Base-by-base conservation (phyloP, 2,113 vertebrate species). In the Sprattus sprattus region DNA sequence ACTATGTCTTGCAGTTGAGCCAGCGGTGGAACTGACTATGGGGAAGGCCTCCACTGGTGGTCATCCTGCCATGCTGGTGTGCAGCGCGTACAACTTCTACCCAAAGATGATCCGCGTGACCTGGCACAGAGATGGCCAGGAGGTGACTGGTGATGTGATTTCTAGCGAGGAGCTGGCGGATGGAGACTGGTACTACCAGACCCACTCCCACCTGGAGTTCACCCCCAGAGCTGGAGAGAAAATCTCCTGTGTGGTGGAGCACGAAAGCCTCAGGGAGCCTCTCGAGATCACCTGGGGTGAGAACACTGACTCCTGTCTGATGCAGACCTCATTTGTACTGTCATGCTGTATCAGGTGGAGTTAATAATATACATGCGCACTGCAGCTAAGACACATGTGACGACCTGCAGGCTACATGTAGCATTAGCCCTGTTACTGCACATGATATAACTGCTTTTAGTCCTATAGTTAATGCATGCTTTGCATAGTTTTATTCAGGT, bases 171-270 rank as follows among this genome's bases (percentile, higher is more conserved):
- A 91, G 89, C 83, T 91, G 83, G 16, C 87, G 9, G 15, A 92
- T 86, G 91, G 89, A 45, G 88, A 92, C 88, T 92, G 91, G 91
- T 92, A 87, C 88, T 91, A 92, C 71, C 91, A 92, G 89, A 85
- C 90, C 85, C 91, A 92, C 89, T 92, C 91, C 8, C 83, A 90
- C 45, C 86, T 91, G 88, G 89, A 91, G 87, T 89, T 89, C 85
- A 92, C 60, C 3, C 90, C 91, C 52, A 83, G 50, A 83, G 89
- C 90, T 88, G 91, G 90, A 83, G 91, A 92, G 88, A 88, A 88
- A 84, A 90, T 91, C 85, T 86, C 87, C 75, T 92, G 91, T 75
- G 82, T 87, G 88, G 91, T 92, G 83, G 83, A 92, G 7, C 91
- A 92, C 49, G 39, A 64, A 84, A 92, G 90, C 85, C 49, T 86